phyloP scores from a whole-genome alignment of 2,797 vertebrate species.

The Betta splendens region DNA sequence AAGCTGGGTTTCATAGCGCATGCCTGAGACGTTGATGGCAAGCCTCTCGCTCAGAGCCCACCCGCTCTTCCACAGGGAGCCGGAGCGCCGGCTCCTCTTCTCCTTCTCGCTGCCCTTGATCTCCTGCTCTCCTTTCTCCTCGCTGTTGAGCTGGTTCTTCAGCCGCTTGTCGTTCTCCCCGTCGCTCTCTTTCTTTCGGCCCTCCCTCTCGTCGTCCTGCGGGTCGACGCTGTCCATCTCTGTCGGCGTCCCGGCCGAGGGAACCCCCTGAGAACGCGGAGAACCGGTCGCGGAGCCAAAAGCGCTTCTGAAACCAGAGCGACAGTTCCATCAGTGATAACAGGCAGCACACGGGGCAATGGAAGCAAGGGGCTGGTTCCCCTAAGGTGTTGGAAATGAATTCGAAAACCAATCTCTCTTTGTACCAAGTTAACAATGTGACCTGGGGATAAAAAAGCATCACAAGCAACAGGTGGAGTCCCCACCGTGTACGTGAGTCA shows the following conservation, averaged over 20 bases:
- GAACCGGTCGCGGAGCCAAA: constrained; percentile 43
- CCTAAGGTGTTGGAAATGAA: not conserved
- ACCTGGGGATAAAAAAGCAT: constrained; percentile 1
- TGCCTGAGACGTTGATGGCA: constrained; percentile 90
- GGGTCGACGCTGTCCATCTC: constrained; percentile 71
- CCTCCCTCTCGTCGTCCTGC: constrained; percentile 45
- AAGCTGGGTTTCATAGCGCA: constrained; percentile 89
- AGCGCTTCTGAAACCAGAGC: constrained; percentile 55
- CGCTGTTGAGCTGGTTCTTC: constrained; percentile 69
- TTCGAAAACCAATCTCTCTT: not conserved
- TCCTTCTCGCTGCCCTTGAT: constrained; percentile 65
- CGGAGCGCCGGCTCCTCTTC: constrained; percentile 57
- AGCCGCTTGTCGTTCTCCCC: constrained; percentile 66
- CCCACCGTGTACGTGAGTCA: constrained; percentile 19
- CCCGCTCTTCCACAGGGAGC: constrained; percentile 68
- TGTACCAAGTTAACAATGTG: not conserved
- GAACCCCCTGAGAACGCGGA: constrained; percentile 34
- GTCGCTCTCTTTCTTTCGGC: constrained; percentile 40
- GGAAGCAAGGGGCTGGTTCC: too few species aligned
- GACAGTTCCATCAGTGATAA: constrained; percentile 35
- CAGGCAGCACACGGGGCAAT: constrained; percentile 1
- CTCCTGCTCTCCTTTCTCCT: constrained; percentile 74
- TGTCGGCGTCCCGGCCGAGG: constrained; percentile 16
- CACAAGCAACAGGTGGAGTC: constrained; percentile 11
- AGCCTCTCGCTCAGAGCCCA: constrained; percentile 79